Conservation (phyloP, 2,888 invertebrate genomes). For the Cylindroiulus punctatus region DNA sequence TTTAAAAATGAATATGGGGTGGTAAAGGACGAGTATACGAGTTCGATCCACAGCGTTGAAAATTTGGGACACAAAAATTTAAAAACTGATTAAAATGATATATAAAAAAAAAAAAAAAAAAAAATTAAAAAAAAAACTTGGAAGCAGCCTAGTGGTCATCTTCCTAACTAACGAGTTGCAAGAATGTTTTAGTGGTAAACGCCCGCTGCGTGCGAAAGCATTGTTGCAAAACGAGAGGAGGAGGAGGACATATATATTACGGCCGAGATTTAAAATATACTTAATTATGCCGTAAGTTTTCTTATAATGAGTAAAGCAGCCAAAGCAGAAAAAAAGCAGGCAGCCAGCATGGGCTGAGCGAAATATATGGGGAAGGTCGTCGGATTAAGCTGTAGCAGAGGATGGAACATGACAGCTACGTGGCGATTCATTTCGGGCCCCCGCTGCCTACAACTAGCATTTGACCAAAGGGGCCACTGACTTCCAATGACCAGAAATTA, state of each 20-base stretch:
- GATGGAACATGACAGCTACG: constrained; percentile 51
- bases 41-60: neutral
- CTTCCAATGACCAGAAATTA: constrained; percentile 42
- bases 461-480: constrained; percentile 48
- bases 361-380: constrained; percentile 46
- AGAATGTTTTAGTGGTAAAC: constrained; percentile 47
- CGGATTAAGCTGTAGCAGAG: constrained; percentile 51
- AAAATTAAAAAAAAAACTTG: constrained; percentile 20
- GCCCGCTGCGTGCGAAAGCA: constrained; percentile 43
- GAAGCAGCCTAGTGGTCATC: constrained; percentile 40
- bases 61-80: neutral
- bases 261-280: constrained; percentile 29
- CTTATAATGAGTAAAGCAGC: constrained; percentile 47
- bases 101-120: neutral
- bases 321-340: neutral
- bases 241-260: constrained; percentile 26
- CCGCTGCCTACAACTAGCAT: constrained; percentile 47
- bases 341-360: constrained; percentile 29
- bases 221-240: constrained; percentile 44
- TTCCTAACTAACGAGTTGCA: constrained; percentile 45
- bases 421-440: constrained; percentile 48
- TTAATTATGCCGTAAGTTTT: constrained; percentile 53
- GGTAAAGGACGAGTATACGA: neutral
- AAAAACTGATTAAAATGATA: neutral
- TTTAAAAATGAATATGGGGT: neutral